Evolutionary conservation across 2,888 invertebrate genomes (phyloP).

Genomic region (Lochmaea crataegi): DNA sequence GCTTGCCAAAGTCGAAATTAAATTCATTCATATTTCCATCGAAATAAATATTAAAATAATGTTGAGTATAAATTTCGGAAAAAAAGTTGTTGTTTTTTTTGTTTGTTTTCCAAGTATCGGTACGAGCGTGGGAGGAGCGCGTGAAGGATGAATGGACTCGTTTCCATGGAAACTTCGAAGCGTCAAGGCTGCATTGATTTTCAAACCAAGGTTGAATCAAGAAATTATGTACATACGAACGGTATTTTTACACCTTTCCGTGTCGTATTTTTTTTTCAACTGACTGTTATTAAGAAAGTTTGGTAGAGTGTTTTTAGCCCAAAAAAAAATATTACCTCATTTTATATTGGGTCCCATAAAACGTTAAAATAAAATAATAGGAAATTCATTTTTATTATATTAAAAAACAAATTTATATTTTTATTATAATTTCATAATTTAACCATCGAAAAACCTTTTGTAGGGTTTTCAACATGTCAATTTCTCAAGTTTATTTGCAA

Average conservation of each 20-base stretch:
- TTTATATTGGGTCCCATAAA: too few relatives aligned
- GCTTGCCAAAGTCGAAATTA: not conserved
- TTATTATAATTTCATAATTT: too few relatives aligned
- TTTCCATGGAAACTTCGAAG: conserved; percentile 66
- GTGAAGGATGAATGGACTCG: conserved; percentile 70
- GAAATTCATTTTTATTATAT: too few relatives aligned
- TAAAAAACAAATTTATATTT: too few relatives aligned
- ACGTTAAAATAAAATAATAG: too few relatives aligned
- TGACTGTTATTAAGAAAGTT: too few relatives aligned
- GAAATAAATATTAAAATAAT: not conserved
- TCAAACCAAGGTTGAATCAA: conserved; percentile 59
- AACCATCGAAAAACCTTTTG: too few relatives aligned
- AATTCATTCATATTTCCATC: not conserved
- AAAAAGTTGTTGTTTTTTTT: too few relatives aligned
- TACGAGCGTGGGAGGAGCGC: conserved; percentile 61
- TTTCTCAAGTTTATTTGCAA: too few relatives aligned
- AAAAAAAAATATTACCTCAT: too few relatives aligned
- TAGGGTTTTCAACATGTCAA: too few relatives aligned
- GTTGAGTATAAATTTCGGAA: not conserved
- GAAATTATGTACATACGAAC: conserved; percentile 35
- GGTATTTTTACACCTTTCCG: conserved; percentile 18
- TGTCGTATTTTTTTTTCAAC: not conserved
- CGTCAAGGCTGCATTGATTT: conserved; percentile 64
- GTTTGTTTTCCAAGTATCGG: not conserved
- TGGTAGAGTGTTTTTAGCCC: too few relatives aligned